These are phyloP conservation scores for Camelus bactrianus DNA, from an alignment of 2,113 vertebrate species.

Conservation along the genomic window DNA sequence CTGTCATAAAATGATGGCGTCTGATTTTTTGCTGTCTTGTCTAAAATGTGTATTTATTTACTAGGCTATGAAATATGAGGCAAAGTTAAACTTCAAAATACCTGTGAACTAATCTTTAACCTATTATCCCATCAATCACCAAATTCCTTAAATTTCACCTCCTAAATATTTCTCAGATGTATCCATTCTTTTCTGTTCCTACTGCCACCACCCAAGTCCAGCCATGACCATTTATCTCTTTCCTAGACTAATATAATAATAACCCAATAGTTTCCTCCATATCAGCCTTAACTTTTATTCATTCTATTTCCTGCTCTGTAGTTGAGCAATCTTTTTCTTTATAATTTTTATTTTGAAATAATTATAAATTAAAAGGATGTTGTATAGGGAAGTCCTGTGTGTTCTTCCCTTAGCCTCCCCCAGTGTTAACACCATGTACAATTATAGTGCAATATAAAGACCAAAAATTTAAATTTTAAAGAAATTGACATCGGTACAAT, in stretches of 20 bases:
- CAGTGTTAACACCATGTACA: background rate
- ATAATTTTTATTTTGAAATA: background rate
- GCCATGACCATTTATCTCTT: background rate
- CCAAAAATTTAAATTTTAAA: background rate
- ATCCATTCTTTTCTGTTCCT: background rate
- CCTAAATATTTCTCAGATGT: background rate
- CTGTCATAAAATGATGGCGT: background rate
- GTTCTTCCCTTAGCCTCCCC: background rate
- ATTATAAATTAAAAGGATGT: background rate
- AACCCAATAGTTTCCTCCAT: background rate
- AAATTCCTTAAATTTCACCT: background rate
- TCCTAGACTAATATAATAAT: background rate
- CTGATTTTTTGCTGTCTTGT: background rate
- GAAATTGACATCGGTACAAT: background rate
- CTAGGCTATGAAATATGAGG: background rate
- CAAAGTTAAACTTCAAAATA: slow-evolving; percentile 22
- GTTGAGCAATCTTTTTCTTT: background rate
- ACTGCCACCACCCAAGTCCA: background rate
- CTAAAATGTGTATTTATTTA: background rate
- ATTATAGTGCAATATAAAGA: background rate
- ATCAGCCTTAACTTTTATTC: background rate
- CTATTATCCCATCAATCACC: background rate
- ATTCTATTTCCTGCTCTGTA: background rate
- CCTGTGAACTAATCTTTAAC: background rate
- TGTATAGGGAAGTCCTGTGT: background rate